phyloP scores from a whole-genome alignment of 2,113 vertebrate species.

The Halichoerus grypus region DNA sequence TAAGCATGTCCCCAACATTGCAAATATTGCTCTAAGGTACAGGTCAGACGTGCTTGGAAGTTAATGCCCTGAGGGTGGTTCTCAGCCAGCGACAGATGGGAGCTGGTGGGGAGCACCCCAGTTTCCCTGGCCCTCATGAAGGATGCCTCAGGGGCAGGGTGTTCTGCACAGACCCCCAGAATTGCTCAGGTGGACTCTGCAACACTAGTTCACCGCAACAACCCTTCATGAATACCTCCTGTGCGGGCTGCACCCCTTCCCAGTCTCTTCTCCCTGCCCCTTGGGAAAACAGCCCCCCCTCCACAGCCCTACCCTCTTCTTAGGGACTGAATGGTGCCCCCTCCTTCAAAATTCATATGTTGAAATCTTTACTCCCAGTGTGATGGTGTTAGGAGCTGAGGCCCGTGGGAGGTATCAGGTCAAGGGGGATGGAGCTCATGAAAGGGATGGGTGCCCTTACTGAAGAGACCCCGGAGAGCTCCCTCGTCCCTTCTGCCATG shows the following conservation, averaged over 20 bases:
- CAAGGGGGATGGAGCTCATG: background rate
- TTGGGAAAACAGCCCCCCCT: background rate
- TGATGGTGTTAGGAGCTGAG: background rate
- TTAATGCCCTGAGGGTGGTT: background rate
- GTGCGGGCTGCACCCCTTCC: background rate
- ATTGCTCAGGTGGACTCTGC: background rate
- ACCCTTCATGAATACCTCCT: fast-evolving
- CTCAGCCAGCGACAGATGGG: background rate
- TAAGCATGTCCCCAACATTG: background rate
- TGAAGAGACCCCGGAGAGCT: background rate
- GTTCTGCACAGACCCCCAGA: background rate
- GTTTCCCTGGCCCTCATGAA: background rate
- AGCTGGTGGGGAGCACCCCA: background rate
- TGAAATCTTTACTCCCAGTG: background rate
- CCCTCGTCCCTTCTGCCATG: background rate
- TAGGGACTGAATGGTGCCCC: background rate
- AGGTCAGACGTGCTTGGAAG: background rate
- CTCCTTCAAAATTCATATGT: background rate
- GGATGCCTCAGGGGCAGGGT: too few relatives aligned
- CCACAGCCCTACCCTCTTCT: background rate
- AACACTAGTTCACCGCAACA: background rate
- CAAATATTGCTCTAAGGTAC: background rate
- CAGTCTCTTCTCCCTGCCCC: background rate
- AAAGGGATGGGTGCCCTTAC: too few relatives aligned
- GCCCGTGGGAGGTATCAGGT: background rate